These are phyloP conservation scores for Camponotus pennsylvanicus DNA, from an alignment of 1,140 invertebrate species.

Conservation along the genomic window DNA sequence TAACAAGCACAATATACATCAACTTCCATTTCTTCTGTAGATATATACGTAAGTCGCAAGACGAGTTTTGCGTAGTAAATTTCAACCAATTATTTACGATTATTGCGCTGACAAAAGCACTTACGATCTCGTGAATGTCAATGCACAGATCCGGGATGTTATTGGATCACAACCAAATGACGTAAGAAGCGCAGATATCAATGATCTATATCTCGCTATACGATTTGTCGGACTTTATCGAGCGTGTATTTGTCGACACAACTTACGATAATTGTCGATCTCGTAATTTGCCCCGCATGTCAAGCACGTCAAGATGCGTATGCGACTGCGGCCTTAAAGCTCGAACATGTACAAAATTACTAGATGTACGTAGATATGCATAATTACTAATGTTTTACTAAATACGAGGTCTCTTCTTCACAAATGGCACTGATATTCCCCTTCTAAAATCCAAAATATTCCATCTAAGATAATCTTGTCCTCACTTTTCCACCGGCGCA, in stretches of 20 bases:
- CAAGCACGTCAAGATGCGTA: not conserved
- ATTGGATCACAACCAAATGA: conserved; percentile 15
- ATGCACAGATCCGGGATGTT: not conserved
- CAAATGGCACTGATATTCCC: conserved; percentile 5
- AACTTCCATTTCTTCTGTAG: not conserved
- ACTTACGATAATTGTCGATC: not conserved
- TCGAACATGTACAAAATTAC: not conserved
- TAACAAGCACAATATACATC: not conserved
- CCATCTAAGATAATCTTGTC: conserved; percentile 17
- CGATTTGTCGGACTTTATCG: not conserved
- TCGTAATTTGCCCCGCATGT: not conserved
- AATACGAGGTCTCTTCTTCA: conserved; percentile 4
- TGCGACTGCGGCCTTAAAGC: not conserved
- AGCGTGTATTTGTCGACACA: not conserved
- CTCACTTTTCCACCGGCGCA: not conserved
- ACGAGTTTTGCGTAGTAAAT: not conserved
- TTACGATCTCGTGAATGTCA: not conserved
- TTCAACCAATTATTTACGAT: not conserved
- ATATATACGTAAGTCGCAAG: not conserved
- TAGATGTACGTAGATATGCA: too few relatives aligned
- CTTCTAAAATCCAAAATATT: not conserved
- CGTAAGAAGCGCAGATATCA: not conserved
- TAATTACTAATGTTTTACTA: not conserved
- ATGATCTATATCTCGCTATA: not conserved
- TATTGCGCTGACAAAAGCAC: not conserved